Percentiles rank a stretch among this genome's conserved stretches.
phyloP scores from a whole-genome alignment of 2,113 vertebrate species.

The Puma concolor region DNA sequence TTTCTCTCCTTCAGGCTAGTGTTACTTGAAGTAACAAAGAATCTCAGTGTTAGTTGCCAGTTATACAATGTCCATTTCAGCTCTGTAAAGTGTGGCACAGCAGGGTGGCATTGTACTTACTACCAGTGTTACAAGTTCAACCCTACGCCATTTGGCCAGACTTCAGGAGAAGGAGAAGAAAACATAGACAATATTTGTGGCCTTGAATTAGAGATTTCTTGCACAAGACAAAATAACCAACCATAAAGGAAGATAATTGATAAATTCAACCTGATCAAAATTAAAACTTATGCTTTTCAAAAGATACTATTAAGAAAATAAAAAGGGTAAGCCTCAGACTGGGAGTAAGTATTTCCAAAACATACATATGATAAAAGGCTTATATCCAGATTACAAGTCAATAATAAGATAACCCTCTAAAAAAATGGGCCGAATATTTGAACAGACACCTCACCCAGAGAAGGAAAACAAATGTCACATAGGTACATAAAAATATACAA shows the following conservation, averaged over 20 bases:
- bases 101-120: neutral
- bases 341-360: neutral
- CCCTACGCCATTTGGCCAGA: neutral
- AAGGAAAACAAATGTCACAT: neutral
- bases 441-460: neutral
- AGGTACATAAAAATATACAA: neutral
- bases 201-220: neutral
- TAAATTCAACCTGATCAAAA: neutral
- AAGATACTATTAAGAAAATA: neutral
- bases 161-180: neutral
- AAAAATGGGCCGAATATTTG: neutral
- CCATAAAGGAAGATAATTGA: neutral
- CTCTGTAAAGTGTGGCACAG: neutral
- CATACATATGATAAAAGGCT: neutral
- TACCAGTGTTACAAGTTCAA: neutral
- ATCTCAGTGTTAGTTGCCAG: neutral
- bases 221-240: neutral
- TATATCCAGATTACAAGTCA: neutral
- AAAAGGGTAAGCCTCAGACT: neutral
- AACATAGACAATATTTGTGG: neutral
- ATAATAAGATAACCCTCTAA: neutral
- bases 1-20: neutral
- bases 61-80: neutral
- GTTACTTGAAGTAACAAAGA: neutral
- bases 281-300: neutral